Evolutionary conservation across 2,797 vertebrate species (phyloP), one percentile per base, ranked within the genome.

Genomic region (Anabacerthia variegaticeps): DNA sequence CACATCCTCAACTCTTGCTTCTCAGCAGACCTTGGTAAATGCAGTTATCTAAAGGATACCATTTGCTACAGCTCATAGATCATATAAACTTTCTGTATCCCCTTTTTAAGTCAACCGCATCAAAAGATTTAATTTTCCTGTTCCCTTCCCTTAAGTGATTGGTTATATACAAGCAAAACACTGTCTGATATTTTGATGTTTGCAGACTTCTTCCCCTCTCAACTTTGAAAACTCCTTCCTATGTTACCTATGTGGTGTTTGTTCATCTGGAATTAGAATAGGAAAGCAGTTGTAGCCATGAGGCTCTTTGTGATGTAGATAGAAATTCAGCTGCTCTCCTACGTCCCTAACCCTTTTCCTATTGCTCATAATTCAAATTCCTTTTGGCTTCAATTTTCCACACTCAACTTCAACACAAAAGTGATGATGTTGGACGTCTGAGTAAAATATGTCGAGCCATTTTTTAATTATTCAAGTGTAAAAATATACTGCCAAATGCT

Each of bases 301-400:
- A 81, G 73, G 37, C 19, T 84, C 44, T 92, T 95, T 84, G 67
- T 81, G 43, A 81, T 85, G 73, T 54, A 86, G 69, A 66, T 81
- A 78, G 51, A 91, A 92, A 92, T 93, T 76, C 94, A 95, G 92
- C 89, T 93, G 88, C 37, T 94, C 28, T 88, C 69, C 69, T 86
- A 37, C 32, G 10, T 88, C 54, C 37, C 66, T 63, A 37, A 68
- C 52, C 81, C 41, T 92, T 94, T 94, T 91, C 69, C 65, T 43
- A 14, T 77, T 76, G 62, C 76, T 96, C 88, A 82, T 93, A 93
- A 94, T 76, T 95, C 92, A 92, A 56, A 96, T 92, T 95, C 95
- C 73, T 94, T 89, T 96, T 89, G 89, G 89, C 76, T 86, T 92
- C 82, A 76, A 78, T 84, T 94, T 96, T 94, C 85, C 89, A 82